These are phyloP conservation scores for Drosophila quadrilineata DNA, from an alignment of 1,140 invertebrate genomes.

Conservation along the genomic window DNA sequence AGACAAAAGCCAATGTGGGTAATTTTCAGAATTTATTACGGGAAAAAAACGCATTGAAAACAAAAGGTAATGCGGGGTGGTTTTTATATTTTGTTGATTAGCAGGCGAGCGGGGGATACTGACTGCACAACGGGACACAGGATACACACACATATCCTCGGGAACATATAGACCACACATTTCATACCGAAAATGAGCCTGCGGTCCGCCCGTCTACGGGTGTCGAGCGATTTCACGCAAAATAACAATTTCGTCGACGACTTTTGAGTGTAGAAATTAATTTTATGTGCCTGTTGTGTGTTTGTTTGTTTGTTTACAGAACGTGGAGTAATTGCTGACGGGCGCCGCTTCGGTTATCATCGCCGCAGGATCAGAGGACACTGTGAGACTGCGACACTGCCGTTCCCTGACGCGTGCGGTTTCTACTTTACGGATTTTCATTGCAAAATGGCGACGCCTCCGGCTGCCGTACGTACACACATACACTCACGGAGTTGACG, in stretches of 20 bases:
- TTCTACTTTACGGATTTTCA: conserved; percentile 17
- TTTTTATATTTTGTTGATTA: too few species aligned
- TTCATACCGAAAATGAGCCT: conserved; percentile 16
- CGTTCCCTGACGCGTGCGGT: conserved; percentile 35
- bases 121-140: conserved; percentile 21
- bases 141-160: too few species aligned
- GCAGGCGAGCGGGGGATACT: background rate
- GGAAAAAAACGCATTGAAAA: conserved; percentile 7
- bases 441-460: conserved; percentile 36
- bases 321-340: conserved; percentile 67
- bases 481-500: too few species aligned
- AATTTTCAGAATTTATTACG: conserved; percentile 59
- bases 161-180: too few species aligned
- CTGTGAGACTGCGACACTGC: too few species aligned
- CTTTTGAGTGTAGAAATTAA: conserved; percentile 65
- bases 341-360: conserved; percentile 44
- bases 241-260: conserved; percentile 65
- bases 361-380: conserved; percentile 26
- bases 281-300: conserved; percentile 57
- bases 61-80: conserved; percentile 43
- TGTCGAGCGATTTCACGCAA: conserved; percentile 62
- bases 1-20: conserved; percentile 48
- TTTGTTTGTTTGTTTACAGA: conserved; percentile 64
- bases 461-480: conserved; percentile 10
- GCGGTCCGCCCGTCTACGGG: background rate